These are phyloP conservation scores for Charadrius vociferus DNA, from an alignment of 2,113 vertebrate genomes.

Conservation along the genomic window DNA sequence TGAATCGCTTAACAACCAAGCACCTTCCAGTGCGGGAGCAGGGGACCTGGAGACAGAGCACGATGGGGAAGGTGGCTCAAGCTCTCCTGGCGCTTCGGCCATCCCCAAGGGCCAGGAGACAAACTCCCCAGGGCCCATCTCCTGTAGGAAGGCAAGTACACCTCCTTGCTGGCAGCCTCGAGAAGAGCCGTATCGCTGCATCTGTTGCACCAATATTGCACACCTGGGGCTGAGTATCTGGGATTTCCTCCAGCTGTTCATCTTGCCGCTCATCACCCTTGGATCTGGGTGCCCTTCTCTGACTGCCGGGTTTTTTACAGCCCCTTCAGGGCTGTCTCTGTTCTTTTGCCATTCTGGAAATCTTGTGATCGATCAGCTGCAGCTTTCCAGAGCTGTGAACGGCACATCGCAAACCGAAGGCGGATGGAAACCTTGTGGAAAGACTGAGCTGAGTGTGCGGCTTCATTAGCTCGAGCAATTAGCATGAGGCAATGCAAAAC, in stretches of 20 bases:
- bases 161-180: background rate
- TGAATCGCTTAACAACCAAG: background rate
- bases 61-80: background rate
- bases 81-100: background rate
- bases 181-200: accelerated
- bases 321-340: background rate
- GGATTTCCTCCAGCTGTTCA: background rate
- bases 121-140: accelerated
- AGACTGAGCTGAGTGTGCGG: background rate
- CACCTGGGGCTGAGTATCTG: background rate
- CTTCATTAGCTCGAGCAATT: conserved; percentile 5
- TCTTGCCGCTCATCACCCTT: background rate
- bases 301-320: no score
- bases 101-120: background rate
- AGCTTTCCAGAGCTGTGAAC: background rate
- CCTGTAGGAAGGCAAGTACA: background rate
- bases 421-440: background rate
- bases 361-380: accelerated
- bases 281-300: background rate
- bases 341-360: background rate
- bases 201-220: background rate
- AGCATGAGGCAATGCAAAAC: background rate
- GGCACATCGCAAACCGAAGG: background rate
- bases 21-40: background rate
- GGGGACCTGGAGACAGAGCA: background rate